Base-by-base conservation (phyloP, 2,888 invertebrate genomes). In the Drosophila crucigera region DNA sequence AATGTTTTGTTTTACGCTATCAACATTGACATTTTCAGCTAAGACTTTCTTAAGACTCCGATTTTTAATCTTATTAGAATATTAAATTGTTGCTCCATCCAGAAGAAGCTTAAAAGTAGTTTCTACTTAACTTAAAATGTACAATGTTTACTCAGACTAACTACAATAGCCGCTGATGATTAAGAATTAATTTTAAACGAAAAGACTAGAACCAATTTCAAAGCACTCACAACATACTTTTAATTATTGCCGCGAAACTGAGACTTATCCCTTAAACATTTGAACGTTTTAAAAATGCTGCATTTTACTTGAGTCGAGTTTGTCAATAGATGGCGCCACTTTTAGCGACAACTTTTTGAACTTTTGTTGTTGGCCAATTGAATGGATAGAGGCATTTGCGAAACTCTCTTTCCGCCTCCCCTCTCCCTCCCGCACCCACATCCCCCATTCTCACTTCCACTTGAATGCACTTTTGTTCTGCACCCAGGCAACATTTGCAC, bases 401-500 rank as follows among this genome's bases (percentile, higher is more conserved):
- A 39, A 33, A 33, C 39, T 43, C 53, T 50, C 59, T 55, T 37
- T 37, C 54, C 35, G 16, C 14, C 30, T 22, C 9, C 41, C 37
- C 33, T 16, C 30, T 35, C 30, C 25, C 52, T 14, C 7, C 25
- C 16, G 33, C 47, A 10, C 10, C 22, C 25, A 9, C 11, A 19
- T 62, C 58, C 68, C 66, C 63, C 4, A 25, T 16, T 82, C 81
- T 69, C 79, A 81, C 82, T 91, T 90, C 88, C 91, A 90, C 90
- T 90, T 89, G 84, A 92, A 89, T 91, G 91, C 90, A 87, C 89
- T 84, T 84, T 90, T 81, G 84, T 84, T 83, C 85, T 89, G 68
- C 64, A 63, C 41, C 59, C 65, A 55, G 67, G 63, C 60, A 68
- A 59, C 65, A 68, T 73, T 73, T 68, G 39, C 52, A 80, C 69